These are phyloP conservation scores for Hydrochoerus hydrochaeris DNA, from an alignment of 2,113 vertebrate species.

Conservation along the genomic window DNA sequence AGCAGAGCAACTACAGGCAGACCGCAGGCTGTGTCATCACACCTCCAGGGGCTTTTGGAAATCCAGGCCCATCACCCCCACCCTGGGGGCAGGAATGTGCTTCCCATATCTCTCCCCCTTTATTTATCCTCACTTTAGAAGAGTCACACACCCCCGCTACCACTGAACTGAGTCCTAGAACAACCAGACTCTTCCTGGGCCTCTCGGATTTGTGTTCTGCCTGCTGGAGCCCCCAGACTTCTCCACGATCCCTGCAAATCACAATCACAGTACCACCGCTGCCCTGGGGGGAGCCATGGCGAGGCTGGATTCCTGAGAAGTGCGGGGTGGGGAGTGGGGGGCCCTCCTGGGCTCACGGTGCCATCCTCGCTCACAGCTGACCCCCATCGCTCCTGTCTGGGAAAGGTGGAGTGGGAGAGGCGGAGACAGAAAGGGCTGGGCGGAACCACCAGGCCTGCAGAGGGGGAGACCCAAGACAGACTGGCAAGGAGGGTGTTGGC, in stretches of 20 bases:
- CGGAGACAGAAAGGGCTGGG: background rate
- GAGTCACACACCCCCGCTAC: background rate
- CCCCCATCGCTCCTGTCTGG: conserved; percentile 5
- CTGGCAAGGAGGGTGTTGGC: conserved; percentile 11
- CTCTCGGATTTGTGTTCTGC: background rate
- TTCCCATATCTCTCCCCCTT: background rate
- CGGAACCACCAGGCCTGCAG: background rate
- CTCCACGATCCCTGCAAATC: accelerated
- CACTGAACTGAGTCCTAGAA: background rate
- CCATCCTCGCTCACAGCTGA: background rate
- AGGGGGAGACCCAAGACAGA: background rate
- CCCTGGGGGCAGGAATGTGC: background rate
- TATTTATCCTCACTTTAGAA: background rate
- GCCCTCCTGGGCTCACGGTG: background rate
- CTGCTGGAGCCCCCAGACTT: accelerated
- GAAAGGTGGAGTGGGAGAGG: background rate
- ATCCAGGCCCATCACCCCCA: background rate
- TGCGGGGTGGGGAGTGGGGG: background rate
- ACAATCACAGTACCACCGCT: background rate
- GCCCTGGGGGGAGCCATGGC: background rate
- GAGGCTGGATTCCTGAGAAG: conserved; percentile 15
- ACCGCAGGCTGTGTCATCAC: background rate
- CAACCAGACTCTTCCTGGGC: background rate
- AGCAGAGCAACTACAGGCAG: background rate
- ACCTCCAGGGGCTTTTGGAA: background rate